Evolutionary conservation across 2,113 vertebrate genomes (phyloP), one percentile per base, ranked within the genome.

Genomic region (Charina bottae): DNA sequence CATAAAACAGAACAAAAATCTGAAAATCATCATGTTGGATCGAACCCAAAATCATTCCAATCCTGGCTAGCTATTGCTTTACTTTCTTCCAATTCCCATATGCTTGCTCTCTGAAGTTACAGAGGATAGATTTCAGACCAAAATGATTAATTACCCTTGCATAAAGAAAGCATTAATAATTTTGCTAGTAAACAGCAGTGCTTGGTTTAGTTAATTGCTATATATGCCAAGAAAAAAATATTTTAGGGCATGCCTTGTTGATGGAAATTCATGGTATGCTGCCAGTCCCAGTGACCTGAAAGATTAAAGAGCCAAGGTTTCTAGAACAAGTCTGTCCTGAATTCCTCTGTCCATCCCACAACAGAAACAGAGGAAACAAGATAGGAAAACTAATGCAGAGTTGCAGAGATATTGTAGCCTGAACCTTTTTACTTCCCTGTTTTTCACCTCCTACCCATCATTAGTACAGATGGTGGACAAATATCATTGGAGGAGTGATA

Each of bases 61-160:
- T 6, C 83, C 46, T 55, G 26, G 15, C 49, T 86, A 55, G 26
- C 17, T 15, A 21, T 68, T 89, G 59, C 46, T 89, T 59, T 68
- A 49, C 13, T 89, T 26, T 89, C 53, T 28, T 64, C 62, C 46
- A 54, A 7, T 89, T 89, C 28, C 9, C 49, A 21, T 46, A 23
- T 9, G 68, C 26, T 23, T 54, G 46, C 28, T 72, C 4, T 55
- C 10, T 4, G 4, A 78, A 72, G 17, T n/a, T n/a, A 68, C 1
- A 21, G 59, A 62, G 88, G 26, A 89, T 64, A 64, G 46, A 64
- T 89, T 89, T 89, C 88, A 89, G 88, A 89, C 21, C 10, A 15
- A 53, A 62, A 89, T 68, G 42, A 89, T 89, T 64, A 89, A 68
- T 89, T 28, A 33, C 26, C 7, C 60, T 64, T 89, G 88, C 11